Evolutionary conservation across 2,888 invertebrate species (phyloP), one percentile per base, ranked within the genome.

Genomic region (Drosophila robusta): DNA sequence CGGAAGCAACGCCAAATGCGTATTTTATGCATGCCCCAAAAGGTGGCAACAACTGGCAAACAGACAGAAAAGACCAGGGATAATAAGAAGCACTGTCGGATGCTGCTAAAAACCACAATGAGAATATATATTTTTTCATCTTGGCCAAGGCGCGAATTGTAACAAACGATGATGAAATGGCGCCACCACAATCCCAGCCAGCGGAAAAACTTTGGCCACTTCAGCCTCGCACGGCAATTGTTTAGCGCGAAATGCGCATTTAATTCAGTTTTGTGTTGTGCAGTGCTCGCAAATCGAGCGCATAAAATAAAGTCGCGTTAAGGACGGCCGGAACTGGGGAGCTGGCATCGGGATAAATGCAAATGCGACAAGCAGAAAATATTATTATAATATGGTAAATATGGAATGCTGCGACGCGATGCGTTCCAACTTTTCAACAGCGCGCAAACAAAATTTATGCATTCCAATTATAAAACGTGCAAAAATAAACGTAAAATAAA

Each of bases 361-460:
- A 88, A 86, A 83, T 80, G 71, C 70, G 75, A 66, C 70, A 66
- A 73, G 80, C 66, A 68, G 75, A 80, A 86, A 88, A 77, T 87
- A 89, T 81, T 89, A 87, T 87, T 77, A 75, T 86, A 77, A 79
- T 89, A 80, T 85, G 85, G 74, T 88, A 88, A 88, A 88, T 82
- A 83, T 62, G 56, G 63, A 78, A 70, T 66, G 45, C 45, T 41
- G 55, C 50, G 57, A 12, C 36, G 24, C 4, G 36, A 34, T 34
- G 34, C 76, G 80, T 55, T 71, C 63, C 61, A 70, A 70, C 57
- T 72, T 68, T 73, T 66, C 55, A 62, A 70, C 67, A 67, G 58
- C 32, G 41, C 32, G 54, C 76, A 65, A 78, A 71, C 60, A 66
- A 79, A 89, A 85, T 85, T 87, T 85, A 85, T 85, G 81, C 87